Evolutionary conservation across 2,797 vertebrate species (phyloP).

Genomic region (Peromyscus aztecus): DNA sequence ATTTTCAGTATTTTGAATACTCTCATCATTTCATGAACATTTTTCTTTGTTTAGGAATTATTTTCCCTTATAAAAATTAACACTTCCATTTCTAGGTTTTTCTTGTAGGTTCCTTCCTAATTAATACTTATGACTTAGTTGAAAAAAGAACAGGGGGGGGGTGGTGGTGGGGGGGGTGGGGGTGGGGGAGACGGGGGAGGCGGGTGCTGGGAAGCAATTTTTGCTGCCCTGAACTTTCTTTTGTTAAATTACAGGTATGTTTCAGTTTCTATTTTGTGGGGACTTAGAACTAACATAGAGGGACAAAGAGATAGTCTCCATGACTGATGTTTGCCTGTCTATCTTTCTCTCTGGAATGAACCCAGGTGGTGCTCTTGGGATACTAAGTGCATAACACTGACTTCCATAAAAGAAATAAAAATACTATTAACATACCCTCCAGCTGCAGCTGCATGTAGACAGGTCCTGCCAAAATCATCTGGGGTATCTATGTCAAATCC

Average conservation of each 20-base stretch:
- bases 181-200: too few relatives aligned
- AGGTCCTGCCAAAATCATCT: slow-evolving; percentile 98
- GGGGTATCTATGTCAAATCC: slow-evolving; percentile 98
- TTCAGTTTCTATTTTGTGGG: slow-evolving; percentile 45
- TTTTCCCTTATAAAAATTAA: slow-evolving; percentile 54
- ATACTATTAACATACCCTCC: slow-evolving; percentile 93
- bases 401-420: slow-evolving; percentile 61
- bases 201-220: neutral
- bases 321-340: neutral
- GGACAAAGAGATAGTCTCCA: slow-evolving; percentile 46
- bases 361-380: neutral
- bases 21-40: neutral
- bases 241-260: neutral
- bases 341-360: neutral
- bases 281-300: slow-evolving; percentile 8
- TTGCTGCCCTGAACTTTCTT: neutral
- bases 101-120: neutral
- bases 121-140: neutral
- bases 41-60: slow-evolving; percentile 28
- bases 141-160: neutral
- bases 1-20: neutral
- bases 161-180: too few relatives aligned
- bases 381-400: neutral
- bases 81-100: slow-evolving; percentile 3
- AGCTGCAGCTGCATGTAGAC: slow-evolving; percentile 98